Evolutionary conservation across 2,888 invertebrate species (phyloP).

Genomic region (Trissolcus brochymenae): DNA sequence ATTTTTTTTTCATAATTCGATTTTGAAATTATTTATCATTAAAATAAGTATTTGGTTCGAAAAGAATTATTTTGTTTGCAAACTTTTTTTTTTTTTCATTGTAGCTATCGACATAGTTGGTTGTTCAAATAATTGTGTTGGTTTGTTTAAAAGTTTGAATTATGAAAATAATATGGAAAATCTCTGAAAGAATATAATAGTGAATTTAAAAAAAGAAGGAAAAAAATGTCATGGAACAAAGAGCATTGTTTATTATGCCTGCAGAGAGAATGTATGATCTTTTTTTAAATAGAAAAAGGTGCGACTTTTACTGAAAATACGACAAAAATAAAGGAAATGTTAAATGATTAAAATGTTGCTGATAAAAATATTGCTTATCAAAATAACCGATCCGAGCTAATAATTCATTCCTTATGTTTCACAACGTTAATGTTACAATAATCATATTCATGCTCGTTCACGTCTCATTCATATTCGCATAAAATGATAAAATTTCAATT

Average conservation of each 20-base stretch:
- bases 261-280: slow-evolving; percentile 34
- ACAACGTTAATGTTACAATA: slow-evolving; percentile 50
- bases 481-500: slow-evolving; percentile 56
- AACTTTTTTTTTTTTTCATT: no score
- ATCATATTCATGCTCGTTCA: slow-evolving; percentile 45
- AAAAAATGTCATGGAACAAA: slow-evolving; percentile 18
- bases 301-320: slow-evolving; percentile 29
- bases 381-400: slow-evolving; percentile 5
- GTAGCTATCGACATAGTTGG: no score
- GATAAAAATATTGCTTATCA: slow-evolving; percentile 42
- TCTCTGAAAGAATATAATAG: no score
- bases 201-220: no score
- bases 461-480: slow-evolving; percentile 45
- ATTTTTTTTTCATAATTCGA: no score
- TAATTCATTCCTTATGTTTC: slow-evolving; percentile 38
- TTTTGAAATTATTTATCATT: no score
- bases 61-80: no score
- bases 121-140: no score
- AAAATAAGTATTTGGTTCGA: no score
- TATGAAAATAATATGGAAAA: no score
- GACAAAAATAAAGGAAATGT: not conserved
- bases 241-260: slow-evolving; percentile 41
- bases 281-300: slow-evolving; percentile 32
- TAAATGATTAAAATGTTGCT: slow-evolving; percentile 45
- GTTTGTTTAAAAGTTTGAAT: no score